Conservation (phyloP, 2,797 vertebrate genomes). For the Vireo griseus region DNA sequence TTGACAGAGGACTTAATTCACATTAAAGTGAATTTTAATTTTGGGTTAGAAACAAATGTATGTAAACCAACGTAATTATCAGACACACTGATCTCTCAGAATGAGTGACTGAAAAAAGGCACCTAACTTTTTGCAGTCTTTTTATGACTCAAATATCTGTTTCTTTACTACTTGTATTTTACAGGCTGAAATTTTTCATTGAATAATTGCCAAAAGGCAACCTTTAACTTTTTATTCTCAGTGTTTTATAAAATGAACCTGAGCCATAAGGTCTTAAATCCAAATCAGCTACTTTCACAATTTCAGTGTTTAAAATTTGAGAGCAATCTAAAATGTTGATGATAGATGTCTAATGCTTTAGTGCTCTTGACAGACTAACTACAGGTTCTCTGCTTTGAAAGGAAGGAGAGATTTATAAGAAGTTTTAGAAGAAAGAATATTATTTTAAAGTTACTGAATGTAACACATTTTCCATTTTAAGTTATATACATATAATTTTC, state of each 20-base stretch:
- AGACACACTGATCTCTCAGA: background rate
- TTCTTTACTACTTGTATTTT: background rate
- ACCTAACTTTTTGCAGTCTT: background rate
- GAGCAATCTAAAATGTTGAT: background rate
- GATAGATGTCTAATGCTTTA: background rate
- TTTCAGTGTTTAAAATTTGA: background rate
- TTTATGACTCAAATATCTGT: background rate
- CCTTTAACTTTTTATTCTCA: background rate
- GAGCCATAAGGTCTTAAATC: background rate
- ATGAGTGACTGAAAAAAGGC: background rate
- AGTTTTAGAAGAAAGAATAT: background rate
- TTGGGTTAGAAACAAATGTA: background rate
- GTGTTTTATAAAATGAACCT: background rate
- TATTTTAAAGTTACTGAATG: background rate
- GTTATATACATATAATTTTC: background rate
- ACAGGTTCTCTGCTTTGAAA: background rate
- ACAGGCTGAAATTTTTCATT: background rate
- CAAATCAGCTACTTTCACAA: background rate
- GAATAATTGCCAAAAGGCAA: background rate
- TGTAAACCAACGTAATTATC: background rate
- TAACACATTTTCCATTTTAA: background rate
- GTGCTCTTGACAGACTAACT: background rate
- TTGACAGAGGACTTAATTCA: background rate
- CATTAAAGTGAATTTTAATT: background rate
- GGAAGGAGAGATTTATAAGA: background rate